Evolutionary conservation across 2,113 vertebrate genomes (phyloP).

Genomic region (Bostrychus sinensis): DNA sequence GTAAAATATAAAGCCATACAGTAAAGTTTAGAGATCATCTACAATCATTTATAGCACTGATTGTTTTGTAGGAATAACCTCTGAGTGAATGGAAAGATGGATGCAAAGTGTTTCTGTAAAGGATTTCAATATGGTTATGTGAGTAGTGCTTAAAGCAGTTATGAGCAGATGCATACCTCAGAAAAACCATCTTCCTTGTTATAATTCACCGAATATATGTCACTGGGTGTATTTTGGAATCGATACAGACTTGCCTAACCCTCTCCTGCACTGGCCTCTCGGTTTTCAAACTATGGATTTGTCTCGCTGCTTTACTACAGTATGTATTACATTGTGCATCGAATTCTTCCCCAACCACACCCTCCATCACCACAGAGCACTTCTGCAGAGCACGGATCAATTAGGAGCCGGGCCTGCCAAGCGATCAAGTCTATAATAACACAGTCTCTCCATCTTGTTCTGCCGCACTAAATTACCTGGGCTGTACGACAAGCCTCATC

Average conservation of each 20-base stretch:
- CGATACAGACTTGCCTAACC: slow-evolving; percentile 65
- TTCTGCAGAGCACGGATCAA: slow-evolving; percentile 69
- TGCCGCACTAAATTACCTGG: slow-evolving; percentile 74
- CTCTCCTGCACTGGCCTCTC: slow-evolving; percentile 42
- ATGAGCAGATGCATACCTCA: slow-evolving; percentile 22
- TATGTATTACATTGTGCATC: slow-evolving; percentile 70
- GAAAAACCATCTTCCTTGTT: slow-evolving; percentile 6
- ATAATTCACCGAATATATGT: slow-evolving; percentile 43
- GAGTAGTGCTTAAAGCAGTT: not conserved
- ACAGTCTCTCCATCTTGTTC: slow-evolving; percentile 71
- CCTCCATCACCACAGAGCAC: slow-evolving; percentile 57
- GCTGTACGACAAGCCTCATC: slow-evolving; percentile 60
- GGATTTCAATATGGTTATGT: not conserved
- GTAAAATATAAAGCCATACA: slow-evolving; percentile 5
- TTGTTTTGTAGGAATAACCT: slow-evolving; percentile 8
- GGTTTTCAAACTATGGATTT: slow-evolving; percentile 64
- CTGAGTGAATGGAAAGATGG: slow-evolving; percentile 5
- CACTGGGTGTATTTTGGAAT: slow-evolving; percentile 57
- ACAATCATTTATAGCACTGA: slow-evolving; percentile 2
- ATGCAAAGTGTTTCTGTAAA: slow-evolving; percentile 1
- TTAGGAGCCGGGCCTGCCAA: slow-evolving; percentile 68
- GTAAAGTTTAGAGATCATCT: slow-evolving; percentile 17
- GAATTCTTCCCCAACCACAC: slow-evolving; percentile 60
- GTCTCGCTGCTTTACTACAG: slow-evolving; percentile 48
- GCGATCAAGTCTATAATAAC: slow-evolving; percentile 77